These are phyloP conservation scores for Psilopsiagon aymara DNA, from an alignment of 2,113 vertebrate species.

Conservation along the genomic window DNA sequence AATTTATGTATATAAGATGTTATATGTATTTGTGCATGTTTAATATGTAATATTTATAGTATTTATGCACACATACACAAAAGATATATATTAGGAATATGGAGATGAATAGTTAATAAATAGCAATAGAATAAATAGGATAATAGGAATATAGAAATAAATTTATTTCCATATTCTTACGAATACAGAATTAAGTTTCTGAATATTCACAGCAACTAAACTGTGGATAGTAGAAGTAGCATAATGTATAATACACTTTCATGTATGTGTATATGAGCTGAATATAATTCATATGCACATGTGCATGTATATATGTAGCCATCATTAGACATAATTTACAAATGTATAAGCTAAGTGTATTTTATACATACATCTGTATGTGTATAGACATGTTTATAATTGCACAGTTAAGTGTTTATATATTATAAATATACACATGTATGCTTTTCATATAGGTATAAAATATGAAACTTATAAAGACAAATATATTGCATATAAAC, in stretches of 20 bases:
- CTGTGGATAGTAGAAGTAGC: rapidly evolving
- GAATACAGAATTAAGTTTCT: background rate
- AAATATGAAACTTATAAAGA: background rate
- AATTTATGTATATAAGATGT: background rate
- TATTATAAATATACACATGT: background rate
- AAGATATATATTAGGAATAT: rapidly evolving
- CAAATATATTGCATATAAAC: background rate
- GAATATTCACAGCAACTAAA: background rate
- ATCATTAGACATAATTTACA: background rate
- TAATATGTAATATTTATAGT: background rate
- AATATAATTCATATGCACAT: background rate
- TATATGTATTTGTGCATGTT: background rate
- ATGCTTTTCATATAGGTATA: background rate
- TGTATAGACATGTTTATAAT: background rate
- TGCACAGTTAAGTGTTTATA: background rate
- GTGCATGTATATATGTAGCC: background rate
- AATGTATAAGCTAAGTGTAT: background rate
- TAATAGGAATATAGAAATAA: background rate
- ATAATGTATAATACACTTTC: rapidly evolving
- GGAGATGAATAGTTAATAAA: background rate
- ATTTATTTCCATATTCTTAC: background rate
- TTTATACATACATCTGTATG: background rate
- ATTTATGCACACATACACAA: background rate
- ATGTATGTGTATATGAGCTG: background rate
- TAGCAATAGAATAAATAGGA: background rate